phyloP scores from a whole-genome alignment of 2,888 invertebrate species.

The Caenorhabditis sp. region DNA sequence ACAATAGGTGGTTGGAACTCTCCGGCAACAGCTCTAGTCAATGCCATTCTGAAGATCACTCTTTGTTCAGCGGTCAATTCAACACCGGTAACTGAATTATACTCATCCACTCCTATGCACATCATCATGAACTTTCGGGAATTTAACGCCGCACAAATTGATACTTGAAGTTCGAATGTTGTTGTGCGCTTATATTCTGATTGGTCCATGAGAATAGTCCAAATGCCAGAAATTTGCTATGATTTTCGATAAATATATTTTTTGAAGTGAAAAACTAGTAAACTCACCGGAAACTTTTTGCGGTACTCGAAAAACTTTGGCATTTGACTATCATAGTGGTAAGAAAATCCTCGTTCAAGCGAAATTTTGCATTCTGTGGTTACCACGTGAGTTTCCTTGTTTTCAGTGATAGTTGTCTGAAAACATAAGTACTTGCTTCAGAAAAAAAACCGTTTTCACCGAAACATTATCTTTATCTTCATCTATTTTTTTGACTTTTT shows the following conservation, averaged over 20 bases:
- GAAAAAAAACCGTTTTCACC: neutral
- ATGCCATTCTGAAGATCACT: conserved; percentile 30
- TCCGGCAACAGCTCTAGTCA: conserved; percentile 31
- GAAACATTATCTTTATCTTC: conserved; percentile 17
- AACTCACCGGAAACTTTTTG: conserved; percentile 15
- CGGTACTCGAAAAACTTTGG: conserved; percentile 32
- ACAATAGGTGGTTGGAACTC: conserved; percentile 35
- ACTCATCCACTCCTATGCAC: conserved; percentile 28
- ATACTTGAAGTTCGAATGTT: conserved; percentile 27
- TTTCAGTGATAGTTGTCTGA: conserved; percentile 10
- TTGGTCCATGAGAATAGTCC: conserved; percentile 27
- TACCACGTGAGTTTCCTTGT: conserved; percentile 12
- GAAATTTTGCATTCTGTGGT: conserved; percentile 22
- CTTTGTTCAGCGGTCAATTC: conserved; percentile 25
- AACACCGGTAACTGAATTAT: conserved; percentile 28
- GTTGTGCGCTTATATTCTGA: conserved; percentile 15
- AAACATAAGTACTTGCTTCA: too few species aligned
- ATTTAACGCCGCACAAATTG: conserved; percentile 37
- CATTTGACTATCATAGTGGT: conserved; percentile 25
- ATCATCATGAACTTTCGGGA: conserved; percentile 23
- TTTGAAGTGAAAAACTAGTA: too few species aligned
- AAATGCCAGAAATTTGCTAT: conserved; percentile 30
- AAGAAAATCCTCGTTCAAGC: conserved; percentile 6
- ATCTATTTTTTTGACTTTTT: conserved; percentile 22
- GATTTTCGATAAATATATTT: neutral